phyloP scores from a whole-genome alignment of 2,888 invertebrate genomes.

The Chromoteleia sp. region DNA sequence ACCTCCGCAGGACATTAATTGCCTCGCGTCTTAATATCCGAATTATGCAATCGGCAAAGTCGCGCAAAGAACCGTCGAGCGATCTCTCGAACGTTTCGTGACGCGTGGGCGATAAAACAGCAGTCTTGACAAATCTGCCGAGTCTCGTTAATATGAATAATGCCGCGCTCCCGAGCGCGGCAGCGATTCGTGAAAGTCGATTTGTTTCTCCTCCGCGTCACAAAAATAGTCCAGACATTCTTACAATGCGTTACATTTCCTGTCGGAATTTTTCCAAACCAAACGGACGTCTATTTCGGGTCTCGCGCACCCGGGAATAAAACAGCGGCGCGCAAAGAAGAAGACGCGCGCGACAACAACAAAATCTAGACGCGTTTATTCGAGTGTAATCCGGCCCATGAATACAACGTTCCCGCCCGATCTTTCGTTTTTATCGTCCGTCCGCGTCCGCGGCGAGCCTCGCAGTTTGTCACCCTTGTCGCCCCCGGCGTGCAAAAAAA shows the following conservation, averaged over 20 bases:
- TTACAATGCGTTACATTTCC: constrained; percentile 60
- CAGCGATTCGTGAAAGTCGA: constrained; percentile 25
- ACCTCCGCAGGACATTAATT: constrained; percentile 35
- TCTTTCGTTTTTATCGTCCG: constrained; percentile 57
- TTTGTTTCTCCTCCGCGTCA: constrained; percentile 31
- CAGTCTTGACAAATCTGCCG: constrained; percentile 42
- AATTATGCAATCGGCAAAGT: constrained; percentile 37
- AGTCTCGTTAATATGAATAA: constrained; percentile 53
- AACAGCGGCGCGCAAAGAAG: constrained; percentile 38
- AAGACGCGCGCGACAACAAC: constrained; percentile 17
- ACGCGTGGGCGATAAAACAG: constrained; percentile 39
- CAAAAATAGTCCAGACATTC: constrained; percentile 61
- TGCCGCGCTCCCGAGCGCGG: constrained; percentile 1
- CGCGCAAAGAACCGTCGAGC: constrained; percentile 9
- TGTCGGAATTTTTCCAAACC: constrained; percentile 52
- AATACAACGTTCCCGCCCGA: constrained; percentile 51
- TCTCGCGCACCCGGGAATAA: constrained; percentile 37
- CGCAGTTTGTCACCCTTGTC: constrained; percentile 57
- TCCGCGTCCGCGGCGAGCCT: constrained; percentile 54
- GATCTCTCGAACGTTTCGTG: background rate
- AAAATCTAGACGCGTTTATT: constrained; percentile 56
- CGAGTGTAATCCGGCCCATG: constrained; percentile 61
- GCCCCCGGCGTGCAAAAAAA: constrained; percentile 14
- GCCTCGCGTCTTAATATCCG: constrained; percentile 38
- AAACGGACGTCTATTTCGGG: constrained; percentile 42